Conservation (phyloP, 2,888 invertebrate species). For the Clostera curtula region DNA sequence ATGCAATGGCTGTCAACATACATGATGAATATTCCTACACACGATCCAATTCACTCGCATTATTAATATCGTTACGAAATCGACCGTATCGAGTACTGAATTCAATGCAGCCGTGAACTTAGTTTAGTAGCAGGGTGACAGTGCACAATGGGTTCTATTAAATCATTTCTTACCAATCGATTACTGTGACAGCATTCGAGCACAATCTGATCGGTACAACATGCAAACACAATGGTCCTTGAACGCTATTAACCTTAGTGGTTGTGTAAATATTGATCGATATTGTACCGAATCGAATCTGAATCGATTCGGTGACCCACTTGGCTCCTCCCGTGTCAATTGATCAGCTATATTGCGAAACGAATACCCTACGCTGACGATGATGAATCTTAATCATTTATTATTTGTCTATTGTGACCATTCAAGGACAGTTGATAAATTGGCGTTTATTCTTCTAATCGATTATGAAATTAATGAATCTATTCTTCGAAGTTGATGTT, state of each 20-base stretch:
- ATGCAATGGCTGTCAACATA: conserved; percentile 41
- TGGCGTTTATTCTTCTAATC: conserved; percentile 12
- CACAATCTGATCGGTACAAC: conserved; percentile 25
- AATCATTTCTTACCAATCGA: conserved; percentile 46
- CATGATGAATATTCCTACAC: conserved; percentile 43
- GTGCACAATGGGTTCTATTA: conserved; percentile 41
- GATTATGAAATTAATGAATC: conserved; percentile 8
- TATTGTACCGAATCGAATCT: conserved; percentile 51
- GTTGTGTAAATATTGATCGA: conserved; percentile 46
- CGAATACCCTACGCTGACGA: conserved; percentile 34
- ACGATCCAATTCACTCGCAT: conserved; percentile 37
- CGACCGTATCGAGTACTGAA: conserved; percentile 33
- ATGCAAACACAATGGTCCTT: conserved; percentile 42
- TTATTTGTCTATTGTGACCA: conserved; percentile 41
- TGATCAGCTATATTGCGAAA: conserved; percentile 46
- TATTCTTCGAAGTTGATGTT: conserved; percentile 4
- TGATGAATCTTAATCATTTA: conserved; percentile 43
- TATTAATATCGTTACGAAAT: conserved; percentile 43
- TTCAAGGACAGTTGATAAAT: conserved; percentile 33
- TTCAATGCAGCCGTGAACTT: conserved; percentile 42
- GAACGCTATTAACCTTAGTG: conserved; percentile 52
- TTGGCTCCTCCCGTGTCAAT: conserved; percentile 42
- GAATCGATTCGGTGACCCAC: conserved; percentile 47
- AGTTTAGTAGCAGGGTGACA: conserved; percentile 31
- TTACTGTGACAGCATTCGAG: conserved; percentile 34